Evolutionary conservation across 2,888 invertebrate genomes (phyloP).

Genomic region (Spisula solida): DNA sequence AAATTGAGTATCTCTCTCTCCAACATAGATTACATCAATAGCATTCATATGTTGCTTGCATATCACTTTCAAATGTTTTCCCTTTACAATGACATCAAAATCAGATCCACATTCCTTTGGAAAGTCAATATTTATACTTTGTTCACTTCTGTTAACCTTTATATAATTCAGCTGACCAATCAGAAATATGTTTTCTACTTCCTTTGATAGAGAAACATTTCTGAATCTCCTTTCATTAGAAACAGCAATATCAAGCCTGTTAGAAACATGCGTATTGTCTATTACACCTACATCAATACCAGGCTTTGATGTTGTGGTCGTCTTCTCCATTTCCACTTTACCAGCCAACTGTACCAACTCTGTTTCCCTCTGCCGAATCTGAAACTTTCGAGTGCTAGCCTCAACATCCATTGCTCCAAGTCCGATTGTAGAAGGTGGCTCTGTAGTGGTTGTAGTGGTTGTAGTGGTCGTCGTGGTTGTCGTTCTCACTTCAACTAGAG

Average conservation of each 20-base stretch:
- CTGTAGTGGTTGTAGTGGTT: constrained; percentile 36
- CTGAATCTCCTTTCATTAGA: constrained; percentile 19
- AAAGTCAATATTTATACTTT: constrained; percentile 38
- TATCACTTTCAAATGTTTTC: constrained; percentile 36
- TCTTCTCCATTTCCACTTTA: neutral
- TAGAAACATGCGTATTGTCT: neutral
- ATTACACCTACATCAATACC: constrained; percentile 10
- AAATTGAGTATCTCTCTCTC: constrained; percentile 36
- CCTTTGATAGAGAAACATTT: neutral
- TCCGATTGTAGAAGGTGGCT: constrained; percentile 21
- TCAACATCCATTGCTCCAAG: constrained; percentile 18
- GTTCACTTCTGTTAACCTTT: constrained; percentile 37
- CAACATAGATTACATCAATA: constrained; percentile 40
- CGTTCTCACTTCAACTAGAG: neutral
- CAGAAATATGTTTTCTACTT: constrained; percentile 40
- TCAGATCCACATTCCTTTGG: constrained; percentile 42
- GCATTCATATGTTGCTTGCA: constrained; percentile 31
- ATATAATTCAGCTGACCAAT: constrained; percentile 47
- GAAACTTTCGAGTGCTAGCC: neutral
- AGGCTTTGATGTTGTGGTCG: neutral
- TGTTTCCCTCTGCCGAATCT: constrained; percentile 6
- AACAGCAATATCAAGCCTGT: constrained; percentile 21
- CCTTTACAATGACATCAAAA: constrained; percentile 46
- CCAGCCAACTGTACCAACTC: constrained; percentile 20
- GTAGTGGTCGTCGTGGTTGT: neutral